phyloP scores from a whole-genome alignment of 2,113 vertebrate genomes.

The Gnathonemus longibarbis region DNA sequence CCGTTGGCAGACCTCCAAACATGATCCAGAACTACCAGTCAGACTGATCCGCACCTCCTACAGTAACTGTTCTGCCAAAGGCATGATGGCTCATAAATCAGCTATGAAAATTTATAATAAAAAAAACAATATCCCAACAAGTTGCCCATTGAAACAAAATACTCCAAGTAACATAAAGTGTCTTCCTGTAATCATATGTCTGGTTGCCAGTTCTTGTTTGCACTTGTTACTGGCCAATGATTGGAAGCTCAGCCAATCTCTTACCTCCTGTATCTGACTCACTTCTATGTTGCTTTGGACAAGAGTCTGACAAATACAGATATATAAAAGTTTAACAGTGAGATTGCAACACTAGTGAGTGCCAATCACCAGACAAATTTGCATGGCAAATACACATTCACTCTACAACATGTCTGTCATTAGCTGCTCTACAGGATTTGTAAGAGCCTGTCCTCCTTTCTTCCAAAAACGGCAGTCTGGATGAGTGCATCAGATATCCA shows the following conservation, averaged over 20 bases:
- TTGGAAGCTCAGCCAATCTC: background rate
- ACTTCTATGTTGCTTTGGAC: background rate
- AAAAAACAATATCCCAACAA: background rate
- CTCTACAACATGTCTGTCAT: background rate
- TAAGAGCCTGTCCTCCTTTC: background rate
- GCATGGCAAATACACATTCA: background rate
- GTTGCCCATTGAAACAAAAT: background rate
- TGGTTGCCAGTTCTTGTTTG: background rate
- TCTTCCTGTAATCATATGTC: background rate
- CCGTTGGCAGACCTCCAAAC: background rate
- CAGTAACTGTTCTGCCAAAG: background rate
- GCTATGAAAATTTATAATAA: background rate
- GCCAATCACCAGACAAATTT: background rate
- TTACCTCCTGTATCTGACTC: background rate
- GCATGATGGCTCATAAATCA: background rate
- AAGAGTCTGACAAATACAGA: background rate
- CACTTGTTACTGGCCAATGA: background rate
- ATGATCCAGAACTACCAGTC: background rate
- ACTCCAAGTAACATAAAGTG: background rate
- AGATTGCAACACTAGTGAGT: background rate
- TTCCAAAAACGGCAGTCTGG: background rate
- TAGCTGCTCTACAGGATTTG: background rate
- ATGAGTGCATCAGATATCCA: background rate
- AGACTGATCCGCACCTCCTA: background rate
- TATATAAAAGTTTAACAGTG: background rate